phyloP scores from a whole-genome alignment of 2,113 vertebrate genomes.

The Leuciscus idus region DNA sequence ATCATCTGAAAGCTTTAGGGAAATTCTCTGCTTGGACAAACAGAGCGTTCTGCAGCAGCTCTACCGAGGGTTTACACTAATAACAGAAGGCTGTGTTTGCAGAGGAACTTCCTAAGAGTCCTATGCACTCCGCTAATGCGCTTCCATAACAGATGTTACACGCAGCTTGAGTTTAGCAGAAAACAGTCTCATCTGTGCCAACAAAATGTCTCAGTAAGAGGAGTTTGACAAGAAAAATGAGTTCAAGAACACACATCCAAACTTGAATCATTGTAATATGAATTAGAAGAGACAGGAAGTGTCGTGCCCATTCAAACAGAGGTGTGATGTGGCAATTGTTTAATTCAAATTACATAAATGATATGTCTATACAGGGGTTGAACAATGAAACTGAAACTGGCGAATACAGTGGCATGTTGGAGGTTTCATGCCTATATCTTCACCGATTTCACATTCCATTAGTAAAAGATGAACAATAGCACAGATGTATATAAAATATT shows the following conservation, averaged over 20 bases:
- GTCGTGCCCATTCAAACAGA: neutral
- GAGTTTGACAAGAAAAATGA: neutral
- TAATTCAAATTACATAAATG: too few species aligned
- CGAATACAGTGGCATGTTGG: too few species aligned
- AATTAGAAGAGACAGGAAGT: neutral
- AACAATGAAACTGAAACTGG: too few species aligned
- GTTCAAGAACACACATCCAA: neutral
- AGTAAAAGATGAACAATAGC: too few species aligned
- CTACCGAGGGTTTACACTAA: conserved; percentile 1
- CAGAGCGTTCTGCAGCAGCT: conserved; percentile 16
- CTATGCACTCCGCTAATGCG: neutral
- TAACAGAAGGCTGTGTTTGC: conserved; percentile 19
- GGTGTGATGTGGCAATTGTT: too few species aligned
- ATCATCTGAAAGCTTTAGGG: conserved; percentile 24
- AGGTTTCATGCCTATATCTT: too few species aligned
- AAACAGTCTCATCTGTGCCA: neutral
- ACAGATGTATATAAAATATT: too few species aligned
- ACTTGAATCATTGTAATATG: neutral
- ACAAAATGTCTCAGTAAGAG: neutral
- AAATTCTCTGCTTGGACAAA: conserved; percentile 27
- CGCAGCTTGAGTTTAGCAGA: neutral
- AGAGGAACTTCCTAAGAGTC: conserved; percentile 13
- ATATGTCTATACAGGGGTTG: too few species aligned
- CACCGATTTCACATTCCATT: too few species aligned
- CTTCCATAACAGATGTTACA: conserved; percentile 21